Percentiles rank a stretch among this genome's conserved stretches.
Evolutionary conservation across 2,797 vertebrate genomes (phyloP).

Genomic region (Tolypeutes matacus): DNA sequence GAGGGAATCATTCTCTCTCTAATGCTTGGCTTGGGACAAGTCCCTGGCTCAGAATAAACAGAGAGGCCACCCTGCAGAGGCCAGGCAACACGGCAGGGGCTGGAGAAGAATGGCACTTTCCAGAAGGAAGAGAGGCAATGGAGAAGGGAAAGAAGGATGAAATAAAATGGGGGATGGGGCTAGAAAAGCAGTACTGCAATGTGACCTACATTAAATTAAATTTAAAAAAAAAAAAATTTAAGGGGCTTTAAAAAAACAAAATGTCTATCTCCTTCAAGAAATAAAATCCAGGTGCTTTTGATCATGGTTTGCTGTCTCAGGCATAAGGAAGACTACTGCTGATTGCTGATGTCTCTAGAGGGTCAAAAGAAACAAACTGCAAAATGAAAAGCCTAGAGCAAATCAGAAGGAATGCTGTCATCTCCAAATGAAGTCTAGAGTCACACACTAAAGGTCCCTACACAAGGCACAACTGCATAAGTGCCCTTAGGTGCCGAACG

Average conservation of each 20-base stretch:
- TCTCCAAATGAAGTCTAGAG: neutral
- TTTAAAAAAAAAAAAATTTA: neutral
- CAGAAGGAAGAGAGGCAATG: neutral
- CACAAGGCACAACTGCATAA: neutral
- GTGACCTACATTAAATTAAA: neutral
- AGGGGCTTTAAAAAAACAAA: neutral
- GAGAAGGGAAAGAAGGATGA: neutral
- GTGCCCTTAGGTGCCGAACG: accelerated
- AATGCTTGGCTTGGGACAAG: neutral
- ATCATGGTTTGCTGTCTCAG: neutral
- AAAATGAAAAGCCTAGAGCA: neutral
- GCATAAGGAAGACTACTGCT: neutral
- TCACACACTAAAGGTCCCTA: neutral
- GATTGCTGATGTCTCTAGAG: neutral
- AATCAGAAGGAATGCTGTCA: accelerated
- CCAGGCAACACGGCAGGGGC: neutral
- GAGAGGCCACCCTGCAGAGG: neutral
- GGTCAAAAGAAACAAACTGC: neutral
- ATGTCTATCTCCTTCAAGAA: neutral
- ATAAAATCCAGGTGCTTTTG: neutral
- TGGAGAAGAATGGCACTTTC: neutral
- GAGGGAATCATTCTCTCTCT: neutral
- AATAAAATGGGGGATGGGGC: neutral
- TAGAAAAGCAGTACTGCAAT: accelerated
- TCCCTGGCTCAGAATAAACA: conserved; percentile 5